Conservation (phyloP, 2,888 invertebrate species). For the Papilio protenor region DNA sequence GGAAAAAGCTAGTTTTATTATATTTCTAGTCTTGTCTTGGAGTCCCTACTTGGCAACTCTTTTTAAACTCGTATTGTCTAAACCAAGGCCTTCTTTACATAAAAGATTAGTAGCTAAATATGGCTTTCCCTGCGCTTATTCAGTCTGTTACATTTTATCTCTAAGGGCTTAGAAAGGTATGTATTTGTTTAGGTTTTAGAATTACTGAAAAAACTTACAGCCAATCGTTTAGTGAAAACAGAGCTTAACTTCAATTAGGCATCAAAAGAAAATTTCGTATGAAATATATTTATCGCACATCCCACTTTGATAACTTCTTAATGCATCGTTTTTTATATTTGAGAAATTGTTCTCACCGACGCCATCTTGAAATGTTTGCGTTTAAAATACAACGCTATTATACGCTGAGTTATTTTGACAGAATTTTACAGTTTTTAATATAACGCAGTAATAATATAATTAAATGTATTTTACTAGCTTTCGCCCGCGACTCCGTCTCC, state of each 20-base stretch:
- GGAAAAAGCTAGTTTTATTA: neutral
- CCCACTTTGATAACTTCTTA: slow-evolving; percentile 27
- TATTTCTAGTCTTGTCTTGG: neutral
- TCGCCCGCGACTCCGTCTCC: too few relatives aligned
- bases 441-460: neutral
- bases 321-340: slow-evolving; percentile 26
- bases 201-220: too few relatives aligned
- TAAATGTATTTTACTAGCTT: neutral
- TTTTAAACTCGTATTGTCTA: too few relatives aligned
- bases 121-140: too few relatives aligned
- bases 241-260: slow-evolving; percentile 35
- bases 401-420: neutral
- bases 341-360: slow-evolving; percentile 30
- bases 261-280: slow-evolving; percentile 36
- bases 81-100: too few relatives aligned
- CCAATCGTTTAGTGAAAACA: neutral
- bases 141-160: too few relatives aligned
- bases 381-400: neutral
- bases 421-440: neutral
- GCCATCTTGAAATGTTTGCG: slow-evolving; percentile 8
- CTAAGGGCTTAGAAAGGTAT: too few relatives aligned
- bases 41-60: too few relatives aligned
- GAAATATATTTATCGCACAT: slow-evolving; percentile 36
- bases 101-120: too few relatives aligned
- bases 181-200: too few relatives aligned